phyloP scores from a whole-genome alignment of 1,140 invertebrate genomes.

The Pollicipes pollicipes region DNA sequence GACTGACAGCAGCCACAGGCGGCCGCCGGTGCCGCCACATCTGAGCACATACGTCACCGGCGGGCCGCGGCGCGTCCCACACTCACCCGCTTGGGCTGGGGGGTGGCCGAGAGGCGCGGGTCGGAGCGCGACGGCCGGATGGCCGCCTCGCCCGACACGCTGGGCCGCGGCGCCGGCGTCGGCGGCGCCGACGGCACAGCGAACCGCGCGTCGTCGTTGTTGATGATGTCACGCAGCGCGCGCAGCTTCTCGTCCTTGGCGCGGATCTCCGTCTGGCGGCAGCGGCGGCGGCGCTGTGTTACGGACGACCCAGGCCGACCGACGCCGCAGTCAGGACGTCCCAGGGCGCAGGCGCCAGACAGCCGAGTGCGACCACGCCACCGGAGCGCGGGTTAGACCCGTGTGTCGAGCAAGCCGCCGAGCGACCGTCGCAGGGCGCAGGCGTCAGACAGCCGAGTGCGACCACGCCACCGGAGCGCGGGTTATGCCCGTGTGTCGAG shows the following conservation, averaged over 20 bases:
- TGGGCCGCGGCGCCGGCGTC: conserved; percentile 1
- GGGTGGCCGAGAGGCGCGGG: conserved; percentile 3
- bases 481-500: no score
- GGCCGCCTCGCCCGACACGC: not conserved
- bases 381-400: no score
- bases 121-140: not conserved
- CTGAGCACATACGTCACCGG: no score
- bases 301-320: no score
- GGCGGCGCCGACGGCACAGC: conserved; percentile 5
- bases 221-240: conserved; percentile 5
- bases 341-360: no score
- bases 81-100: conserved; percentile 9
- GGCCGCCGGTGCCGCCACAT: not conserved
- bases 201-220: not conserved
- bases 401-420: no score
- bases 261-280: not conserved
- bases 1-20: not conserved
- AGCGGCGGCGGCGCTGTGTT: no score
- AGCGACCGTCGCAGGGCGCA: no score
- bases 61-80: not conserved
- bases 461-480: no score
- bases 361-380: no score
- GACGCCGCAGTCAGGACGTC: no score
- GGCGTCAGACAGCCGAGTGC: no score
- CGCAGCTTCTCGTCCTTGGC: conserved; percentile 5